Conservation (phyloP, 2,797 vertebrate genomes). For the Enteromius trimaculatus region DNA sequence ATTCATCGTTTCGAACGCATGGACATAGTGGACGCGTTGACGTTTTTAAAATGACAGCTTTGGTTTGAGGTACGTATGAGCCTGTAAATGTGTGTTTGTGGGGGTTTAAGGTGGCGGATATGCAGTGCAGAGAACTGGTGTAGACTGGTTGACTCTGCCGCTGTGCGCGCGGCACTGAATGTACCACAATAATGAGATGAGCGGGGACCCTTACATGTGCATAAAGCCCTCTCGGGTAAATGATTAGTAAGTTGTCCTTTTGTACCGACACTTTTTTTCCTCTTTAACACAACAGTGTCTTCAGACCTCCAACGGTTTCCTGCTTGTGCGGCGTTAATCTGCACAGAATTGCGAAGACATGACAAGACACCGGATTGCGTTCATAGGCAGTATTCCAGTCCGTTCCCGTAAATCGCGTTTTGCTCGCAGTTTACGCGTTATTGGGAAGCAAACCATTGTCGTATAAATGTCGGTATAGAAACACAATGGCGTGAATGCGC, state of each 20-base stretch:
- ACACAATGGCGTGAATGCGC: background rate
- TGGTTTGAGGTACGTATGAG: conserved; percentile 46
- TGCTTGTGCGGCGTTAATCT: conserved; percentile 20
- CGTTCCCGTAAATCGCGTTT: background rate
- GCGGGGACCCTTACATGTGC: conserved; percentile 16
- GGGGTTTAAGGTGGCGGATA: conserved; percentile 44
- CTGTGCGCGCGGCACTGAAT: conserved; percentile 50
- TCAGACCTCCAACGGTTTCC: background rate
- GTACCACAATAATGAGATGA: conserved; percentile 32
- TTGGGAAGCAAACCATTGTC: conserved; percentile 7
- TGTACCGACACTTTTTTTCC: conserved; percentile 23
- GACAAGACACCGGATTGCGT: conserved; percentile 28
- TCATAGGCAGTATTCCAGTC: conserved; percentile 18
- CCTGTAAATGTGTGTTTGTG: conserved; percentile 7
- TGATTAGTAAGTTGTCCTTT: conserved; percentile 42
- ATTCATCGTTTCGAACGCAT: background rate
- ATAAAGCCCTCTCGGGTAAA: conserved; percentile 31
- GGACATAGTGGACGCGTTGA: background rate
- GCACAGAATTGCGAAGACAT: conserved; percentile 9
- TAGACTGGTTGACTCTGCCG: conserved; percentile 64
- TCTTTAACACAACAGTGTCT: conserved; percentile 7
- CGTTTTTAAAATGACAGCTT: conserved; percentile 29
- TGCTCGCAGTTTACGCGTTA: background rate
- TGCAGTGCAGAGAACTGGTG: conserved; percentile 62
- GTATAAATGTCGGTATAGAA: conserved; percentile 14